Evolutionary conservation across 2,888 invertebrate genomes (phyloP), one percentile per base, ranked within the genome.

Genomic region (Spilarctia lutea): DNA sequence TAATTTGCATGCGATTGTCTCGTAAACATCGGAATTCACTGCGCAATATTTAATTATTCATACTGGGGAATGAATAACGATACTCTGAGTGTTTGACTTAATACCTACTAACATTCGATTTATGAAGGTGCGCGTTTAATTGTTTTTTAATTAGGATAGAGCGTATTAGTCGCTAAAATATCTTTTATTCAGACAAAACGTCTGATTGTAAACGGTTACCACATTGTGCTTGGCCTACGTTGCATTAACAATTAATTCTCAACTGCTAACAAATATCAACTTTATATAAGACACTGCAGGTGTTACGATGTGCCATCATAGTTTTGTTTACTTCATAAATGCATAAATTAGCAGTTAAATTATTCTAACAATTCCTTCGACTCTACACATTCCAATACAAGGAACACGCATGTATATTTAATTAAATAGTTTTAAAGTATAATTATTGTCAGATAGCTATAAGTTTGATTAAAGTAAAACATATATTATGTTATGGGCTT

Each of bases 321-420:
- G 48, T 73, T 66, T 85, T 87, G 87, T 89, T 87, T 87, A 87
- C 88, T 78, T 82, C 84, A 84, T 84, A 84, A 85, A 79, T 75
- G 88, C 84, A 92, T 92, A 91, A 89, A 91, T 91, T 91, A 90
- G 86, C 87, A 85, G 88, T 90, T 84, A 87, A 87, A 89, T 71
- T 89, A 89, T 88, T 86, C 78, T 48, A 48, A 67, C 63, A 39
- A 45, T 56, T 39, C 56, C 67, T 71, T 65, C 39, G 16, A 56
- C 63, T 65, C 39, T 48, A 48, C 60, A 35, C 71, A 75, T 71
- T 70, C 72, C 52, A n/a, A 35, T 67, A 65, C 56, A 24, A 42
- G 35, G 60, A 60, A 52, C 24, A 63, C 20, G 20, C 63, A 63
- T 63, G 42, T 71, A 63, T 63, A 63, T 30, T 10, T 56, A 30